Evolutionary conservation across 1,140 invertebrate genomes (phyloP).

Genomic region (Papilio polytes): DNA sequence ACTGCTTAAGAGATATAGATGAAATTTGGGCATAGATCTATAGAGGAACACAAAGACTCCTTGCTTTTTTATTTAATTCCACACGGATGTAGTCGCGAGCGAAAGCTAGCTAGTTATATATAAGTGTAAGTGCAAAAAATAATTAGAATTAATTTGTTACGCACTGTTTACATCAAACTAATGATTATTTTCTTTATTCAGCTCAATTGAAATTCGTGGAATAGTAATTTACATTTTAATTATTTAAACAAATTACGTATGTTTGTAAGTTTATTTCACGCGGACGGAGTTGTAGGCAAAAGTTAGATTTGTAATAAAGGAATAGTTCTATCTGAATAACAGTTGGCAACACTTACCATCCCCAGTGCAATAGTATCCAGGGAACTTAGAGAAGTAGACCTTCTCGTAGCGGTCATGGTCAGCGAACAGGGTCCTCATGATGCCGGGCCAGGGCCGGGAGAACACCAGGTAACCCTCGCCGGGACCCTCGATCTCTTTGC

Average conservation of each 20-base stretch:
- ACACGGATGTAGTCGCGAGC: too few species aligned
- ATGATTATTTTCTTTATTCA: background rate
- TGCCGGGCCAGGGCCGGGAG: slow-evolving; percentile 97
- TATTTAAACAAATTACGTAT: background rate
- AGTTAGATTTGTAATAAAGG: too few species aligned
- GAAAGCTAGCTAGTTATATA: too few species aligned
- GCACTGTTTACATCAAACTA: background rate
- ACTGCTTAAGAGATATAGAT: too few species aligned
- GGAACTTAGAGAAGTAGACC: slow-evolving; percentile 98
- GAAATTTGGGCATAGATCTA: too few species aligned
- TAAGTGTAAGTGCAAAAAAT: background rate
- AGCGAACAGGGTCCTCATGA: slow-evolving; percentile 97
- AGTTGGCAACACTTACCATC: slow-evolving; percentile 89
- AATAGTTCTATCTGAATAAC: too few species aligned
- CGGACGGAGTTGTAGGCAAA: too few species aligned
- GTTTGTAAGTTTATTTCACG: too few species aligned
- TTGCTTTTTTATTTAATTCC: too few species aligned
- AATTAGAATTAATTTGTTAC: background rate
- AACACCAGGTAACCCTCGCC: slow-evolving; percentile 98
- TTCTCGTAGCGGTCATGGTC: slow-evolving; percentile 97
- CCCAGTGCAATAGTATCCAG: slow-evolving; percentile 98
- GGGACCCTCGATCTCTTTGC: slow-evolving; percentile 93
- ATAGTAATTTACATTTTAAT: background rate
- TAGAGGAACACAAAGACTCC: too few species aligned
- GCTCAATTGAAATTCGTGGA: background rate